Base-by-base conservation (phyloP, 92 coral and sea anemone genomes). In the Porites rus region DNA sequence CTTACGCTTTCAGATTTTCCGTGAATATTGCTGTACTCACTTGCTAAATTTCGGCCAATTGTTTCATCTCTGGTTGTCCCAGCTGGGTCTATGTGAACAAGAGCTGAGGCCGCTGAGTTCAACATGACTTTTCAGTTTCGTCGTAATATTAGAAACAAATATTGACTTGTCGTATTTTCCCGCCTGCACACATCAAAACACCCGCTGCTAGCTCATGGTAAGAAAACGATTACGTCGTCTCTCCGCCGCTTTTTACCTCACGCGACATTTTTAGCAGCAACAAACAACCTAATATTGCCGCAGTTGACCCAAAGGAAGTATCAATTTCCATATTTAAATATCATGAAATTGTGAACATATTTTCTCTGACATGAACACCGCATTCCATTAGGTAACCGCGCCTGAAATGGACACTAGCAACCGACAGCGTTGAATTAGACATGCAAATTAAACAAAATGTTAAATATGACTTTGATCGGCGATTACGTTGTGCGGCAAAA, bases 381-480 rank as follows among this genome's bases (percentile, higher is more conserved):
- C 79, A 83, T 83, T 83, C 80, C 80, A 65, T 74, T 73, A 83
- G 87, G 87, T 83, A 74, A 74, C 87, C 87, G 19, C 63, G 79
- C 80, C 72, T 74, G 70, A 59, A 58, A 73, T 56, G 7, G 25
- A 51, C 79, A 43, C 72, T 83, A 72, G 79, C 87, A 83, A 83
- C 87, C 51, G 62, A 14, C 58, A 73, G 74, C 25, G 43, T 58
- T 53, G 10, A 81, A 70, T 51, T 14, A 64, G 46, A 38, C 19
- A 79, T 79, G 74, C 74, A 51, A 54, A 53, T 74, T 20, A 43
- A n/a, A 72, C 59, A 56, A 61, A 64, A 21, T 53, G 16, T 43
- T 31, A 38, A 38, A 38, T 38, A 74, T 78, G 43, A 46, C 18
- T n/a, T 12, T 22, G 46, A 59, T 69, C 28, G 67, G 1, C 54